Conservation (phyloP, 2,888 invertebrate species). For the Kryphioiulus occultus region DNA sequence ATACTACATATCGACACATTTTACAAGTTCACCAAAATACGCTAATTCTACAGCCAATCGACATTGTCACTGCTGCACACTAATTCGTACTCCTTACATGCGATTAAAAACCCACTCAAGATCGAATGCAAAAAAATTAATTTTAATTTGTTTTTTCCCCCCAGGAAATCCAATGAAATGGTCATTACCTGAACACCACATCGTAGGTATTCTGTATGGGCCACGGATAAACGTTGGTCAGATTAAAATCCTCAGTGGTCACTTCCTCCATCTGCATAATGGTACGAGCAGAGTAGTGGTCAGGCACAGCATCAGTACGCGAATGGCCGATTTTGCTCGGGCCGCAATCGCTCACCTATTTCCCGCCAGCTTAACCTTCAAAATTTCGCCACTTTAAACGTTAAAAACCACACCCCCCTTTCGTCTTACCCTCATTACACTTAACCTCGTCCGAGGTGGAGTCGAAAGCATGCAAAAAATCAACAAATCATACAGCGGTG, state of each 20-base stretch:
- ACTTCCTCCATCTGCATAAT: background rate
- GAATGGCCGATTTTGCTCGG: background rate
- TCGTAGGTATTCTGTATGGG: background rate
- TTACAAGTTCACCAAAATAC: no score
- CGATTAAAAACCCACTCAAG: no score
- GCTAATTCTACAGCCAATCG: no score
- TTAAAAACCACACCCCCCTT: slow-evolving; percentile 20
- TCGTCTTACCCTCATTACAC: background rate
- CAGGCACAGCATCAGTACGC: slow-evolving; percentile 32
- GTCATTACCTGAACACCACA: slow-evolving; percentile 26
- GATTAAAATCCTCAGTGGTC: slow-evolving; percentile 41
- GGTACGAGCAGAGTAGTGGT: background rate
- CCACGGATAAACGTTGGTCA: slow-evolving; percentile 38
- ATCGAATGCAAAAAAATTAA: no score
- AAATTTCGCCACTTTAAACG: background rate
- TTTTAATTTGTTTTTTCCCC: no score
- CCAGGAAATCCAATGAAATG: background rate
- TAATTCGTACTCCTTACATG: no score
- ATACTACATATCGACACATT: no score
- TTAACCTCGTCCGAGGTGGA: slow-evolving; percentile 1
- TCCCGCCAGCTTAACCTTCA: slow-evolving; percentile 18
- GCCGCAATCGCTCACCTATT: slow-evolving; percentile 13
- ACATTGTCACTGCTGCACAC: no score
- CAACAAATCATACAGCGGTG: background rate
- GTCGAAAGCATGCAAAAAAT: background rate